Evolutionary conservation across 2,113 vertebrate genomes (phyloP).

Genomic region (Cyphomyrus discorhynchus): DNA sequence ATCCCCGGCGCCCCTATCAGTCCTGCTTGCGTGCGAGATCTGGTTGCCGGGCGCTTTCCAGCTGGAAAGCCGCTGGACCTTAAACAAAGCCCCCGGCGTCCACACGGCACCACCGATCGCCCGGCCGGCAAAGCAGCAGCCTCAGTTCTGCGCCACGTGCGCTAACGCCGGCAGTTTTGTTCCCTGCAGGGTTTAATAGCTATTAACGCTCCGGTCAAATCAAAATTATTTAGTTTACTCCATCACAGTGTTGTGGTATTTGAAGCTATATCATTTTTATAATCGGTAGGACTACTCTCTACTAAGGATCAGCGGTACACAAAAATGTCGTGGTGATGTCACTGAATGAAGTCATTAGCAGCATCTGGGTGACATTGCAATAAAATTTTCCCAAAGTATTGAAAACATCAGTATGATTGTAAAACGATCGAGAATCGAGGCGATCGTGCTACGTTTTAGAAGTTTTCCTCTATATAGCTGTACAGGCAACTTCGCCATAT

Average conservation of each 20-base stretch:
- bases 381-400: neutral
- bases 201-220: neutral
- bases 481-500: neutral
- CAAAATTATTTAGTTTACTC: neutral
- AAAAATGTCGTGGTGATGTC: neutral
- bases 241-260: neutral
- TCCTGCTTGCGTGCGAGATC: neutral
- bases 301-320: neutral
- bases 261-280: neutral
- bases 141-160: neutral
- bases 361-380: neutral
- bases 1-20: neutral
- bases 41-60: neutral
- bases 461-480: neutral
- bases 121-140: neutral
- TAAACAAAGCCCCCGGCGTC: neutral
- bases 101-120: neutral
- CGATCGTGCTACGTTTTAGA: neutral
- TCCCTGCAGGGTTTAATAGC: neutral
- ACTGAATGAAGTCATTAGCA: neutral
- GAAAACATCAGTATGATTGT: neutral
- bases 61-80: neutral
- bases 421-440: neutral
- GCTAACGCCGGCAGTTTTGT: neutral
- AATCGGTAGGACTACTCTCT: neutral